Evolutionary conservation across 2,797 vertebrate species (phyloP).

Genomic region (Siniperca scherzeri): DNA sequence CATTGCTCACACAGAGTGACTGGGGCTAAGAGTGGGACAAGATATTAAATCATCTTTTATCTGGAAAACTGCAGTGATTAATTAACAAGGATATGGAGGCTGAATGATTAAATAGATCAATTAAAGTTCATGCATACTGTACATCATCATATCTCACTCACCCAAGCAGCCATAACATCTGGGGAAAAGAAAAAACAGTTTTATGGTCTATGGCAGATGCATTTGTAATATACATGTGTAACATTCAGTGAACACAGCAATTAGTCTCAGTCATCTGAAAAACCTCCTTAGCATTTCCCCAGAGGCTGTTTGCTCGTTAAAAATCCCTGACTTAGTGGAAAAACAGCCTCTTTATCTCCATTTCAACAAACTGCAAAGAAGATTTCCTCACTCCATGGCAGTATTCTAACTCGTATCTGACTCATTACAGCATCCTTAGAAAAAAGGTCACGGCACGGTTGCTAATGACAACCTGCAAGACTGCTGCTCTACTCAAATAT

Average conservation of each 20-base stretch:
- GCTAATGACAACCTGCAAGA: conserved; percentile 82
- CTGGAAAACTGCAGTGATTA: conserved; percentile 22
- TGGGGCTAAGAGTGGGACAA: background rate
- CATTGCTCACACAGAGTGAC: conserved; percentile 16
- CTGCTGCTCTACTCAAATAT: conserved; percentile 47
- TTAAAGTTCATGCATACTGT: conserved; percentile 5
- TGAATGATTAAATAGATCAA: conserved; percentile 8
- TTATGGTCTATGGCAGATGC: background rate
- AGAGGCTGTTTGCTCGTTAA: conserved; percentile 34
- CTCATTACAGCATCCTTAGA: conserved; percentile 68
- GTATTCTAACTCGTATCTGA: conserved; percentile 54
- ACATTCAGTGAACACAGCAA: conserved; percentile 24
- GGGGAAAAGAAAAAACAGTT: background rate
- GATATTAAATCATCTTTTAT: conserved; percentile 49
- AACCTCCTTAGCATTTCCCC: conserved; percentile 12
- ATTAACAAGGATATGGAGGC: conserved; percentile 14
- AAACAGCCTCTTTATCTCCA: conserved; percentile 20
- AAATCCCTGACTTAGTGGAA: conserved; percentile 22
- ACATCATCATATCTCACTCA: background rate
- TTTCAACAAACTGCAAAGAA: conserved; percentile 42
- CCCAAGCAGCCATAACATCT: background rate
- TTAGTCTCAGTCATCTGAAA: conserved; percentile 35
- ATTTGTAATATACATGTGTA: conserved; percentile 18
- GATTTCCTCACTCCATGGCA: conserved; percentile 19
- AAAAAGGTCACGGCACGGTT: conserved; percentile 77